Base-by-base conservation (phyloP, 2,888 invertebrate genomes). In the Ctena decussata region DNA sequence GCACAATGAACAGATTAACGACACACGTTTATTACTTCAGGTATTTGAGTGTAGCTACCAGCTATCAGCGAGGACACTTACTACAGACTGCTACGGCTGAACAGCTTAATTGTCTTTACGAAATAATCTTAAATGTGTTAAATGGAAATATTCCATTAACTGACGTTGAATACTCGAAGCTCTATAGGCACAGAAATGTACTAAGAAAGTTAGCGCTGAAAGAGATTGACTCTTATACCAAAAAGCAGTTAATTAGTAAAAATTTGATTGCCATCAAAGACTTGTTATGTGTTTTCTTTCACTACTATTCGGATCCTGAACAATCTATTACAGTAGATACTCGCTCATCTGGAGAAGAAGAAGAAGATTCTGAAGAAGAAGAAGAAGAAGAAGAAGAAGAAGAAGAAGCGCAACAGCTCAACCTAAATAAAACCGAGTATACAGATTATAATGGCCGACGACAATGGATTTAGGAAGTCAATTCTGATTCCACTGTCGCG, bases 131-230 rank as follows among this genome's bases (percentile, higher is more conserved):
- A n/a, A 74, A 49, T 53, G 32, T 24, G 35, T 24, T 74, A 2
- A 49, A 74, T 21, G 74, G 37, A 35, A 74, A 49, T 35, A 30
- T 73, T 3, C 30, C 35, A 32, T 46, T 73, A 18, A 46, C 46
- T 30, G 73, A 44, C 44, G 30, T 30, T 44, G 73, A 73, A 27
- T 74, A 35, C 27, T 27, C 24, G 5, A 35, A 6, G 8, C 37
- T 74, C 1, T 53, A 37, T 37, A 49, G 37, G 35, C 74, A 74
- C 53, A 74, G 35, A 37, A 74, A 74, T 44, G 37, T 53, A 35
- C 53, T 75, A 11, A 75, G 75, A 41, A 75, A 75, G 21, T 27
- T 75, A 30, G 75, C 75, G 41, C 57, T 37, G 8, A 75, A 75
- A 39, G 57, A 57, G 24, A 35, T 75, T 18, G 60, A 75, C 30